Percentiles rank a stretch among this genome's conserved stretches.
Evolutionary conservation across 2,113 vertebrate species (phyloP).

Genomic region (Ameiurus melas): DNA sequence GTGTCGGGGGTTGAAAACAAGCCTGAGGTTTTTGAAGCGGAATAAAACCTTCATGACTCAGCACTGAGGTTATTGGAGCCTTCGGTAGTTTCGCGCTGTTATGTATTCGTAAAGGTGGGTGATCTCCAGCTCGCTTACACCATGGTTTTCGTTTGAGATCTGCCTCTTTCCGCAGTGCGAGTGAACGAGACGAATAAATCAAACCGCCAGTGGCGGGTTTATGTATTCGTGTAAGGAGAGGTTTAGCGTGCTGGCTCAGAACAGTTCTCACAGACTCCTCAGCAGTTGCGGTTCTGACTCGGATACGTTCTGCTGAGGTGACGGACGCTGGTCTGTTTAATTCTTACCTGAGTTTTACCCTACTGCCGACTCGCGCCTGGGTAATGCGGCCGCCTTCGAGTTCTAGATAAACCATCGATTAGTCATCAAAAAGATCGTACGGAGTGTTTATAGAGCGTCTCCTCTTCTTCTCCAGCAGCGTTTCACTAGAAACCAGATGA

Average conservation of each 20-base stretch:
- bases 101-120: constrained; percentile 43
- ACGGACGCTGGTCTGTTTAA: neutral
- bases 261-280: constrained; percentile 35
- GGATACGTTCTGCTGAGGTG: constrained; percentile 24
- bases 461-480: neutral
- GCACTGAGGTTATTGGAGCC: constrained; percentile 26
- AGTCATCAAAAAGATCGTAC: neutral
- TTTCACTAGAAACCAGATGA: constrained; percentile 3
- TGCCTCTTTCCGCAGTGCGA: constrained; percentile 17
- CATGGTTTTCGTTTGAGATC: constrained; percentile 27
- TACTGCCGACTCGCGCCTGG: neutral
- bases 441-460: neutral
- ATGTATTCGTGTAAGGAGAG: constrained; percentile 40
- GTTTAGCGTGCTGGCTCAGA: constrained; percentile 37
- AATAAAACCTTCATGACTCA: constrained; percentile 29
- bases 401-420: neutral
- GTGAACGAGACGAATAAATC: constrained; percentile 46
- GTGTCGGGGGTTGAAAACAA: neutral
- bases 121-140: constrained; percentile 30
- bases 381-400: neutral
- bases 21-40: neutral
- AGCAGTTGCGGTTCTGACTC: constrained; percentile 37
- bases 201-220: constrained; percentile 43
- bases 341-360: neutral
- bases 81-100: constrained; percentile 13